These are phyloP conservation scores for Aphaenogaster rudis DNA, from an alignment of 1,140 invertebrate genomes.

Conservation along the genomic window DNA sequence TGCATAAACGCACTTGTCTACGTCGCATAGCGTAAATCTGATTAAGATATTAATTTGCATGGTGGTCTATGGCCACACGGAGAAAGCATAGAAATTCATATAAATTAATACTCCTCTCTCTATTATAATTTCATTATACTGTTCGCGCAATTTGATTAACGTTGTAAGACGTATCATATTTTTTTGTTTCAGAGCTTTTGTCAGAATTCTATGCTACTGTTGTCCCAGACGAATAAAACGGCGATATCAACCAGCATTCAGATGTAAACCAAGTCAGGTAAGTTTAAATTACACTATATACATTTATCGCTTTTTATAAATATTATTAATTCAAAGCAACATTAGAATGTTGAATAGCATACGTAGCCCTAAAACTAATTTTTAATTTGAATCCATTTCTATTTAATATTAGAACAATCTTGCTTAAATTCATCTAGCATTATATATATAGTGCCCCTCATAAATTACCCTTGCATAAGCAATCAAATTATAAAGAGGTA, in stretches of 20 bases:
- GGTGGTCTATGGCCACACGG: neutral
- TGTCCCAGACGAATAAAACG: constrained; percentile 92
- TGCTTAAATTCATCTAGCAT: constrained; percentile 26
- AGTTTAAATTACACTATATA: constrained; percentile 73
- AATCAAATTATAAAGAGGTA: neutral
- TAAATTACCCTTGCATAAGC: neutral
- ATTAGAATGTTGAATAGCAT: constrained; percentile 5
- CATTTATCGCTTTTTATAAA: constrained; percentile 28
- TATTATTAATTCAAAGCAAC: neutral
- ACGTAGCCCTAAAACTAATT: neutral
- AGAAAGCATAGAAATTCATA: neutral
- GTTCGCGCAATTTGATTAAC: constrained; percentile 33
- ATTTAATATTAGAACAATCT: constrained; percentile 6
- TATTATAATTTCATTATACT: neutral
- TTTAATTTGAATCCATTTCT: neutral
- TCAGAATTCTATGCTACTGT: constrained; percentile 93
- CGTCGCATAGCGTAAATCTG: constrained; percentile 10
- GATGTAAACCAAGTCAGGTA: constrained; percentile 94
- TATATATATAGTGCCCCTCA: neutral
- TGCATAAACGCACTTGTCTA: constrained; percentile 28
- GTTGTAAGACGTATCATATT: neutral
- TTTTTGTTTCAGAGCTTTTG: constrained; percentile 91
- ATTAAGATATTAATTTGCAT: constrained; percentile 24
- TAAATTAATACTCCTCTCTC: neutral
- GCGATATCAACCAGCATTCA: constrained; percentile 92